Base-by-base conservation (phyloP, 2,113 vertebrate genomes). In the Laticauda laticaudata region DNA sequence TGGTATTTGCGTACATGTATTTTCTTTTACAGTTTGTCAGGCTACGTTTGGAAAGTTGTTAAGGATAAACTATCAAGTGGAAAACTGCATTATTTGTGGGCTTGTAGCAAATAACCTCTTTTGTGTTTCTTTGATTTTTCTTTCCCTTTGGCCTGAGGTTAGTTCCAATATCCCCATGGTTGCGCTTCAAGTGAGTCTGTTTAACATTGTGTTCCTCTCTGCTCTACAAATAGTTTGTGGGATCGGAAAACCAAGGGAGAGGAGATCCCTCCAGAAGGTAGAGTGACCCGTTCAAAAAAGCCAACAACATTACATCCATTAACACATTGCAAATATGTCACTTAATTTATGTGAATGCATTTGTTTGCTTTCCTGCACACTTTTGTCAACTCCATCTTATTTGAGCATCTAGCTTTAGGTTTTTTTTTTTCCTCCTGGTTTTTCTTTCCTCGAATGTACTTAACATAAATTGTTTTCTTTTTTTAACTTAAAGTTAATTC, bases 301-400 rank as follows among this genome's bases (percentile, higher is more conserved):
- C 7, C 48, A 51, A 51, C 48, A 61, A 86, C 2, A 94, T 0
- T 89, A 88, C 86, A 90, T 51, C 21, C 18, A 89, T 95, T 85
- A 87, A 54, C 24, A 12, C 0, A 93, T 92, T 24, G 1, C 2
- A 94, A 0, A 1, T 34, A 43, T 92, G 92, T 29, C 14, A 93
- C 61, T 86, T 24, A 91, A 93, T 97, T 56, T 34, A 1, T 93
- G 14, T 57, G 93, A 39, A 1, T 59, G 10, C 5, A 59, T 56
- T 1, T 29, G 11, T 90, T 53, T 91, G 15, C n/a, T 15, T 29
- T 34, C 23, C 29, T 93, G 1, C n/a, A 92, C 48, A 20, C 55
- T 20, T 89, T 4, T 11, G 24, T 23, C 0, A 93, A 39, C 12
- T 75, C 75, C 86, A 23, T 81, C 5, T 43, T 5, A 4, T 12